phyloP scores from a whole-genome alignment of 1,140 invertebrate species.

The Thaumetopoea pityocampa region DNA sequence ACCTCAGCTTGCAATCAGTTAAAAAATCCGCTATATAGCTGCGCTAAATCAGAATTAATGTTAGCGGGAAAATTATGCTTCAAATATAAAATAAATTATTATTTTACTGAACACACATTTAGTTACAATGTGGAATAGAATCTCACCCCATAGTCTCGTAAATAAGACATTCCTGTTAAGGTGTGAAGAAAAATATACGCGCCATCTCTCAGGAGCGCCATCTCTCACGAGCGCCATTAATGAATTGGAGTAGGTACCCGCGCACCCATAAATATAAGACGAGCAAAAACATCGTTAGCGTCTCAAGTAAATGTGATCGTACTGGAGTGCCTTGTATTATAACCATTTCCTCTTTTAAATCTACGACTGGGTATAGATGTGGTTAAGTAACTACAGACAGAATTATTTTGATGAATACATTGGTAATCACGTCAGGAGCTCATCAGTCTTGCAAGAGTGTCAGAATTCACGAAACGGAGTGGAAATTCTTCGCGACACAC shows the following conservation, averaged over 20 bases:
- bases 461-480: too few species aligned
- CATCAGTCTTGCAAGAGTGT: too few species aligned
- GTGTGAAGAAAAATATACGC: constrained; percentile 20
- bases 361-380: neutral
- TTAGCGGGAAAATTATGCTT: too few species aligned
- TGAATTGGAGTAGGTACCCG: constrained; percentile 9
- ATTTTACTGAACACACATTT: too few species aligned
- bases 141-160: constrained; percentile 14
- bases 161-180: constrained; percentile 15
- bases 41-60: too few species aligned
- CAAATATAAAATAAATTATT: too few species aligned
- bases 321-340: too few species aligned
- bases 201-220: neutral
- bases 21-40: too few species aligned
- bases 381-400: neutral
- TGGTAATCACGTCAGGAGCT: too few species aligned
- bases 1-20: too few species aligned
- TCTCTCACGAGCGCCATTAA: constrained; percentile 11
- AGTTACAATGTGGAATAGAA: constrained; percentile 11
- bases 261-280: constrained; percentile 7
- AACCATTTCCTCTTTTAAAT: neutral
- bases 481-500: too few species aligned
- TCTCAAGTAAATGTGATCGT: neutral
- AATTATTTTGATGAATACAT: too few species aligned
- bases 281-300: constrained; percentile 11